Evolutionary conservation across 2,113 vertebrate species (phyloP).

Genomic region (Oenanthe oenanthe): DNA sequence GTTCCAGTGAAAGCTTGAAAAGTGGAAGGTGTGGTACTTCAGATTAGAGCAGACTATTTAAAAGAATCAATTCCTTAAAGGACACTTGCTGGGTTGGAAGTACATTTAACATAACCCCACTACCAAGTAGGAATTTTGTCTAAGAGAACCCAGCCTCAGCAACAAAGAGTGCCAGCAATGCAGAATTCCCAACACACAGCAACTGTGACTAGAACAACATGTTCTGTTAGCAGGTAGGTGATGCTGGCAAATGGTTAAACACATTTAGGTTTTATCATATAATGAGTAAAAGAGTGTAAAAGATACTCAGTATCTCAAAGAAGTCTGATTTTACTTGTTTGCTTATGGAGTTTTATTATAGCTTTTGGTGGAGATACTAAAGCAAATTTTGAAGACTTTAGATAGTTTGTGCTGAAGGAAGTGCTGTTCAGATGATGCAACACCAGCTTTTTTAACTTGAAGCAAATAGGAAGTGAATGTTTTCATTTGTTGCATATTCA

Average conservation of each 20-base stretch:
- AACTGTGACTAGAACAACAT: not conserved
- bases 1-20: not conserved
- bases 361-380: not conserved
- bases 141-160: not conserved
- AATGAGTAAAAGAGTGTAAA: not conserved
- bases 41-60: not conserved
- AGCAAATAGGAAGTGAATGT: not conserved
- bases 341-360: not conserved
- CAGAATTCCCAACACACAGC: not conserved
- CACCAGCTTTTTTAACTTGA: not conserved
- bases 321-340: not conserved
- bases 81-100: not conserved
- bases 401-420: not conserved
- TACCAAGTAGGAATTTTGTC: not conserved
- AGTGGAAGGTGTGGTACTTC: not conserved
- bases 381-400: not conserved
- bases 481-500: not conserved
- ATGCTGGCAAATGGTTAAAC: not conserved
- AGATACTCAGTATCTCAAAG: not conserved
- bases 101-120: not conserved
- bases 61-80: not conserved
- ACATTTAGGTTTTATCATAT: not conserved
- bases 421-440: not conserved
- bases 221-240: not conserved
- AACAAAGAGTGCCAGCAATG: not conserved